Evolutionary conservation across 2,888 invertebrate genomes (phyloP), one percentile per base, ranked within the genome.

Genomic region (Stramonita haemastoma): DNA sequence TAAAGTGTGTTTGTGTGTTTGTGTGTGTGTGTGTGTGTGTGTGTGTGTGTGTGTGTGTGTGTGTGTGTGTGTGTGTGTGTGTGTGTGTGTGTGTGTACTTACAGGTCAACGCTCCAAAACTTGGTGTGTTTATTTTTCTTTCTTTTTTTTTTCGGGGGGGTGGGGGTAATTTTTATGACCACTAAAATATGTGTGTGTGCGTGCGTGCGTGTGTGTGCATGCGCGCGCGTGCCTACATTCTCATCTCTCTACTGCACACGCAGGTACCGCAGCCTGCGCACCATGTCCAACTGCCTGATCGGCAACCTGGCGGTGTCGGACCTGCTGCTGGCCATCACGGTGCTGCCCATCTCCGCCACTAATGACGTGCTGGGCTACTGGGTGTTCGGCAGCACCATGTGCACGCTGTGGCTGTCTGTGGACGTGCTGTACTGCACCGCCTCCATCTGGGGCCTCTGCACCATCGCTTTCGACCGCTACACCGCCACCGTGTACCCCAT

Each of bases 351-450:
- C 81, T 95, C 96, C 5, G 92, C 94, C 29, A 93, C 95, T 36
- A 93, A 95, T 89, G 95, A 96, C 89, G 91, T 96, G 46, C 93
- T 96, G 8, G 95, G 95, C 0, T 94, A 95, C 92, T 96, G 96
- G 96, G 93, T 95, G 56, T 95, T 96, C 90, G 96, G 96, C 13
- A 91, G 94, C 88, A 92, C 93, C 2, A 93, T 95, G 92, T 96
- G 95, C 89, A 94, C 94, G 32, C 89, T 95, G 29, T 95, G 95
- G 95, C 91, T 95, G 29, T 93, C 93, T 86, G 93, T 95, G 17
- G 96, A 96, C 91, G 96, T 96, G 0, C 93, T 96, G 29, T 95
- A 95, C 92, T 96, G 96, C 92, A 96, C 96, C 8, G 96, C 96
- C 6, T 96, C 96, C 26, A 95, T 96, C 36, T 96, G 96, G 96